A percentile compares a stretch with the other conserved stretches of the same genome.
Evolutionary conservation across 2,888 invertebrate species (phyloP).

Genomic region (Ceriagrion tenellum): DNA sequence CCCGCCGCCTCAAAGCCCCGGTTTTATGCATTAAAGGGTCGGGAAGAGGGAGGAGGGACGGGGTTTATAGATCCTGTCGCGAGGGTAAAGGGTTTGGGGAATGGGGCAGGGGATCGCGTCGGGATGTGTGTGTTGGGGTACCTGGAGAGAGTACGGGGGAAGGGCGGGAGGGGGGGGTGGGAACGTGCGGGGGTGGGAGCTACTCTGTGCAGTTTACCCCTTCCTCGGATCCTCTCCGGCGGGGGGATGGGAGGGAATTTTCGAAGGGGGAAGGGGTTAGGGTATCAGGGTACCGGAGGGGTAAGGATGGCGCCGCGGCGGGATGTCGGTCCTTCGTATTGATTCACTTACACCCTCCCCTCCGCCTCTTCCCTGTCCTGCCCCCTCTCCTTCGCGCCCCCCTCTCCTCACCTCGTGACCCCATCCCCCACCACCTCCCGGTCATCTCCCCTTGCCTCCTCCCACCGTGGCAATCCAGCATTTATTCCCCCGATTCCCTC

Average conservation of each 20-base stretch:
- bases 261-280: slow-evolving; percentile 9
- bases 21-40: background rate
- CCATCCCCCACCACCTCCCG: background rate
- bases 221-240: background rate
- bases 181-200: background rate
- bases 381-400: background rate
- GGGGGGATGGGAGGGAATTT: background rate
- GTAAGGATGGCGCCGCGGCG: background rate
- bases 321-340: slow-evolving; percentile 43
- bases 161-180: background rate
- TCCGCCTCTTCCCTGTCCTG: background rate
- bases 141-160: background rate
- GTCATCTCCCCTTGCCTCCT: background rate
- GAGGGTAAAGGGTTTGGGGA: background rate
- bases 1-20: background rate
- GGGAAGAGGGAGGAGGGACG: background rate
- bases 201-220: slow-evolving; percentile 1
- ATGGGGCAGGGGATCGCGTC: background rate
- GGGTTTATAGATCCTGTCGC: slow-evolving; percentile 11
- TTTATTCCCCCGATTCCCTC: slow-evolving; percentile 6
- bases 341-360: slow-evolving; percentile 50
- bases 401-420: background rate
- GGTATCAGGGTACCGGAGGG: background rate
- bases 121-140: background rate
- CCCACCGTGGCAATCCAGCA: background rate